Conservation (phyloP, 2,113 vertebrate genomes). For the Halichoeres trimaculatus region DNA sequence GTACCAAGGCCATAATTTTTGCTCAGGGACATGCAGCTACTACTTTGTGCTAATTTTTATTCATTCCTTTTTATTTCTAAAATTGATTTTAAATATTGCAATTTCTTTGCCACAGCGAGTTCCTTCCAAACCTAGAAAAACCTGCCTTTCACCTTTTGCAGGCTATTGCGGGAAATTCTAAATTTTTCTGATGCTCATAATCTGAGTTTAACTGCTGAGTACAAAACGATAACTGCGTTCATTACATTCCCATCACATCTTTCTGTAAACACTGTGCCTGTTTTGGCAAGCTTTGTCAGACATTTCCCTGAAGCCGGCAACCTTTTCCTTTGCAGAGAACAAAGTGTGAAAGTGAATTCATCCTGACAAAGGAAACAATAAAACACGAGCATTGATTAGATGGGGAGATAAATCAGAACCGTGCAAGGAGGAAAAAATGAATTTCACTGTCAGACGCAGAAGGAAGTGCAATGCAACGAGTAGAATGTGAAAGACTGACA, state of each 20-base stretch:
- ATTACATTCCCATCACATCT: constrained; percentile 10
- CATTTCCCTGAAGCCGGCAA: neutral
- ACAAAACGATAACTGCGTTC: neutral
- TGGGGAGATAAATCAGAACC: constrained; percentile 52
- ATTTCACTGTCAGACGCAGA: constrained; percentile 12
- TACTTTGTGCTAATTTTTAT: too few species aligned
- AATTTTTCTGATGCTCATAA: neutral
- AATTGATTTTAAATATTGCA: too few species aligned
- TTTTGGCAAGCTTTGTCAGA: constrained; percentile 65
- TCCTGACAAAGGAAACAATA: constrained; percentile 46
- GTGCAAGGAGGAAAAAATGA: constrained; percentile 45
- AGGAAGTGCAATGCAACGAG: constrained; percentile 7
- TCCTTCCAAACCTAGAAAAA: too few species aligned
- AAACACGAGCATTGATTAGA: constrained; percentile 63
- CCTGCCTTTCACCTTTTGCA: neutral
- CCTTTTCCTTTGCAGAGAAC: neutral
- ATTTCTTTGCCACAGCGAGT: too few species aligned
- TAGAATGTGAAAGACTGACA: constrained; percentile 28
- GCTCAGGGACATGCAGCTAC: too few species aligned
- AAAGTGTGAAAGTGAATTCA: constrained; percentile 33
- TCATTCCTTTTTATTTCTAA: too few species aligned
- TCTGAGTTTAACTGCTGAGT: neutral
- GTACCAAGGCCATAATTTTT: too few species aligned
- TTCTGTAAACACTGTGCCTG: neutral
- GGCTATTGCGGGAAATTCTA: neutral